Evolutionary conservation across 2,113 vertebrate species (phyloP).

Genomic region (Tachysurus fulvidraco): DNA sequence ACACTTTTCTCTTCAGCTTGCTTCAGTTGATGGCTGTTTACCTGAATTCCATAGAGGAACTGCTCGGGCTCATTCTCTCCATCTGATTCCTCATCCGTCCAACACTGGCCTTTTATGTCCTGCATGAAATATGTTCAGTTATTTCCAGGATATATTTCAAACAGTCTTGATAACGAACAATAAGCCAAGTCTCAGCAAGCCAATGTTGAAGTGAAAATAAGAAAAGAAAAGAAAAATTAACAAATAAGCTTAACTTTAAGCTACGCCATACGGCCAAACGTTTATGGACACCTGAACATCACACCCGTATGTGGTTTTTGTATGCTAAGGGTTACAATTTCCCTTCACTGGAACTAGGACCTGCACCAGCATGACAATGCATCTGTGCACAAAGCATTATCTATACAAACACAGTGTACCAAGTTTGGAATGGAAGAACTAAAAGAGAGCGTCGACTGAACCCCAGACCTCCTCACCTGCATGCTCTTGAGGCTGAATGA

Average conservation of each 20-base stretch:
- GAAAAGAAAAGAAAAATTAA: neutral
- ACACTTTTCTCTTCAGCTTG: neutral
- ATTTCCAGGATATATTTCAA: neutral
- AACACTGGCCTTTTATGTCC: conserved; percentile 97
- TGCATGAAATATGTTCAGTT: conserved; percentile 55
- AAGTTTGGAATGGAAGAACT: neutral
- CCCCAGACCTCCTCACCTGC: neutral
- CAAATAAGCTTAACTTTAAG: neutral
- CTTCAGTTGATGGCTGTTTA: conserved; percentile 57
- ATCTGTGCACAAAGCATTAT: neutral
- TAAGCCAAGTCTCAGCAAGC: neutral
- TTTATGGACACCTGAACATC: neutral
- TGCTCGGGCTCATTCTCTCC: conserved; percentile 97
- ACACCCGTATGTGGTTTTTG: neutral
- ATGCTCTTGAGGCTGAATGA: neutral
- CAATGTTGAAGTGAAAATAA: neutral
- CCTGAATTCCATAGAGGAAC: conserved; percentile 97
- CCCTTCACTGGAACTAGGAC: neutral
- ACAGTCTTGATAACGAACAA: neutral
- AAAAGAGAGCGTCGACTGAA: neutral
- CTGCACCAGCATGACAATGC: neutral
- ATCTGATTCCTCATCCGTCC: conserved; percentile 98
- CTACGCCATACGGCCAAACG: neutral
- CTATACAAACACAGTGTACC: neutral
- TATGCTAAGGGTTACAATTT: neutral